Percentiles rank a stretch among this genome's conserved stretches.
These are phyloP conservation scores for Zeugodacus cucurbitae DNA, from an alignment of 1,140 invertebrate species.

Conservation along the genomic window DNA sequence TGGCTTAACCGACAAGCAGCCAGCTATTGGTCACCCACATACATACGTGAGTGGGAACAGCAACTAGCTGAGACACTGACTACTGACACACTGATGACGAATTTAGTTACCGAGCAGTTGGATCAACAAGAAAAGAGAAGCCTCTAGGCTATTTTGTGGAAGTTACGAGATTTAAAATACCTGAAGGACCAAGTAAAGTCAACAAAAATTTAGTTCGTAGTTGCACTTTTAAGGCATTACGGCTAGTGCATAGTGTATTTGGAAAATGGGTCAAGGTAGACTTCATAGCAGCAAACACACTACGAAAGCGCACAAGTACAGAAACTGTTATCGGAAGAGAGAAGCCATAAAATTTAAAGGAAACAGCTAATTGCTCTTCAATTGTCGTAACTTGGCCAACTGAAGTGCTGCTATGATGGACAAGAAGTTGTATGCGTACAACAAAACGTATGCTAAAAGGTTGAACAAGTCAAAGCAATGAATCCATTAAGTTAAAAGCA, in stretches of 20 bases:
- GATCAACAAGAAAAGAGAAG: background rate
- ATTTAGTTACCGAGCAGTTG: background rate
- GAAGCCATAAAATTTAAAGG: background rate
- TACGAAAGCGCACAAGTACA: background rate
- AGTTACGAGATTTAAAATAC: background rate
- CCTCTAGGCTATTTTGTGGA: background rate
- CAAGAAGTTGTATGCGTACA: background rate
- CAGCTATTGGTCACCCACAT: background rate
- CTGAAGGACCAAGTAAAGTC: background rate
- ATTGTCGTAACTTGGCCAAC: background rate
- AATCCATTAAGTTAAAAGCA: background rate
- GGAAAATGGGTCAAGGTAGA: constrained; percentile 6
- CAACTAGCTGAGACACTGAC: background rate
- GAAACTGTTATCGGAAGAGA: background rate
- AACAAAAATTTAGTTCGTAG: background rate
- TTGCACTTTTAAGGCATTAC: background rate
- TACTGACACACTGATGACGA: background rate
- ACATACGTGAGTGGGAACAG: background rate
- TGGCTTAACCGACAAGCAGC: background rate
- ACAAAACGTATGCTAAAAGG: background rate
- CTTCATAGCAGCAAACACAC: background rate
- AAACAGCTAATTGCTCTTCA: background rate
- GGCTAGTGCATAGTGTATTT: background rate
- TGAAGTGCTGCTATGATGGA: background rate
- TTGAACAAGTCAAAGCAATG: background rate